These are phyloP conservation scores for Rissa tridactyla DNA, from an alignment of 2,113 vertebrate genomes.

Conservation along the genomic window DNA sequence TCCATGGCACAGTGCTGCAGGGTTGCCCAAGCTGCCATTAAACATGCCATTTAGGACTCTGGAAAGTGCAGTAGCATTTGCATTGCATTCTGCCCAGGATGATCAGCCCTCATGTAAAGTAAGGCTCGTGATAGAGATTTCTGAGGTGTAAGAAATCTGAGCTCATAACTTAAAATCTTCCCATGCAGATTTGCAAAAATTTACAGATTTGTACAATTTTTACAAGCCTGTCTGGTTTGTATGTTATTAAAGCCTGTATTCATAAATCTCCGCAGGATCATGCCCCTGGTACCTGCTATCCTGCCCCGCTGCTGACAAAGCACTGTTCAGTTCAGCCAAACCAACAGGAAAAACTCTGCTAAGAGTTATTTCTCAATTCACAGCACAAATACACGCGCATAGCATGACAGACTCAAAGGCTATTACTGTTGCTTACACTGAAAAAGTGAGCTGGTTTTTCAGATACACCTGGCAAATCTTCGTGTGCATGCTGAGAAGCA, in stretches of 20 bases:
- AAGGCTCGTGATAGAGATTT: fast-evolving
- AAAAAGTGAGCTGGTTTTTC: neutral
- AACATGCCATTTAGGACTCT: neutral
- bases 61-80: neutral
- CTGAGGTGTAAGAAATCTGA: neutral
- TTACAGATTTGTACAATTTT: neutral
- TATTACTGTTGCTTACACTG: neutral
- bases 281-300: neutral
- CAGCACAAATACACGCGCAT: neutral
- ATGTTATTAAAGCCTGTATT: neutral
- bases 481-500: neutral
- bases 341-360: neutral
- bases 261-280: neutral
- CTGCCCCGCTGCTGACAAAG: fast-evolving
- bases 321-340: neutral
- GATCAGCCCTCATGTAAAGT: neutral
- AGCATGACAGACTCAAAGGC: neutral
- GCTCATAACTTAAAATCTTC: neutral
- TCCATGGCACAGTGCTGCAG: neutral
- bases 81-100: neutral
- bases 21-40: neutral
- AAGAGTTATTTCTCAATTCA: neutral
- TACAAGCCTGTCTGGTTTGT: neutral
- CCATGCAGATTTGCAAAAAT: neutral
- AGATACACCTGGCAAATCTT: neutral